Conservation (phyloP, 2,113 vertebrate species). For the Lasiurus borealis region DNA sequence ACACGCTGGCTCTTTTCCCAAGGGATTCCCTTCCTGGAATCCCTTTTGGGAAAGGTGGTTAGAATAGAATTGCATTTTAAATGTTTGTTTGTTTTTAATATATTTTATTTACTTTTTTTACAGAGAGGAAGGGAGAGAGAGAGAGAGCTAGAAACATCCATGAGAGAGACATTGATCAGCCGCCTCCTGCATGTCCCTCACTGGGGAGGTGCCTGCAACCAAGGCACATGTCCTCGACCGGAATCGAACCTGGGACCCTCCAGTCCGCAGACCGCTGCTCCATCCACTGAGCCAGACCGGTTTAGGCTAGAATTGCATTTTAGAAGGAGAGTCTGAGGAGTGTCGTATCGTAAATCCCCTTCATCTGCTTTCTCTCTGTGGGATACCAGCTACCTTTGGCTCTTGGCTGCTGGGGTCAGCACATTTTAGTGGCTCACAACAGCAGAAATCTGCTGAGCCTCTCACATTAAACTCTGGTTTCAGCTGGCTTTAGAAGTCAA, state of each 20-base stretch:
- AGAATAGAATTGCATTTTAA: not conserved
- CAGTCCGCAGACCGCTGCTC: too few species aligned
- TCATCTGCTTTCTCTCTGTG: not conserved
- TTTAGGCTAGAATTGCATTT: not conserved
- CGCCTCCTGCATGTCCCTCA: too few species aligned
- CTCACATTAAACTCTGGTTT: conserved; percentile 55
- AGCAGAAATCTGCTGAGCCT: conserved; percentile 65
- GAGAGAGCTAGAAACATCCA: too few species aligned
- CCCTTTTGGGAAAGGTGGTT: not conserved
- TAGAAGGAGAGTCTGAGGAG: not conserved
- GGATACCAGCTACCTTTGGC: conserved; percentile 60
- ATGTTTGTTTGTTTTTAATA: too few species aligned
- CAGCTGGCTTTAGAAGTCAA: conserved; percentile 65
- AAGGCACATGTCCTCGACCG: too few species aligned
- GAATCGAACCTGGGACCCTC: too few species aligned
- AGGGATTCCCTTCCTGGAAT: not conserved
- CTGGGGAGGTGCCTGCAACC: too few species aligned
- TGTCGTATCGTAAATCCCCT: not conserved
- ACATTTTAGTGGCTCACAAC: conserved; percentile 60
- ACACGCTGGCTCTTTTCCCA: not conserved
- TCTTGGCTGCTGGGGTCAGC: conserved; percentile 60
- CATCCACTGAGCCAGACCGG: too few species aligned
- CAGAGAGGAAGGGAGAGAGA: too few species aligned
- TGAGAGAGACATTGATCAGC: too few species aligned
- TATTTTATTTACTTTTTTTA: too few species aligned